Evolutionary conservation across 2,797 vertebrate genomes (phyloP).

Genomic region (Mustela erminea): DNA sequence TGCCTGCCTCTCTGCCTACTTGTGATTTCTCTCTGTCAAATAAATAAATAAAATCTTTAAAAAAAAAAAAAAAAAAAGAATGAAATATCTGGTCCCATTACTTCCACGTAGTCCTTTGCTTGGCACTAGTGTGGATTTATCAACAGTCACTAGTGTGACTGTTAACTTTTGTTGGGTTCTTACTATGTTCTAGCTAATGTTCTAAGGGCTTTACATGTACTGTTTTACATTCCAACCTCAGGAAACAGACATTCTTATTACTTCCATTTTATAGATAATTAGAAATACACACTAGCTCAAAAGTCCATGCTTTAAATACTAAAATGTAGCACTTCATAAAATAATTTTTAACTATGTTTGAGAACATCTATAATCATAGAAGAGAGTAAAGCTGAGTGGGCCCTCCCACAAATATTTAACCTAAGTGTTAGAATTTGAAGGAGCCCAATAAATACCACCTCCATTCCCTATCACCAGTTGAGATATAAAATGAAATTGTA

Average conservation of each 20-base stretch:
- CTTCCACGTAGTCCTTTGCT: background rate
- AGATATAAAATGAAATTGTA: background rate
- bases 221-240: background rate
- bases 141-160: too few relatives aligned
- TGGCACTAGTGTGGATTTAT: background rate
- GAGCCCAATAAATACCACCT: background rate
- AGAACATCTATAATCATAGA: background rate
- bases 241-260: background rate
- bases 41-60: too few relatives aligned
- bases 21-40: too few relatives aligned
- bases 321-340: background rate
- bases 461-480: background rate
- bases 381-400: background rate
- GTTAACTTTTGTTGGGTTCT: background rate
- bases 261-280: background rate
- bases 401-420: background rate
- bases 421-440: background rate
- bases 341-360: background rate
- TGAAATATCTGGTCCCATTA: background rate
- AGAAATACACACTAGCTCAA: background rate
- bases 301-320: background rate
- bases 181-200: background rate
- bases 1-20: too few relatives aligned
- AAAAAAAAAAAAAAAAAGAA: too few relatives aligned
- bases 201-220: background rate